Base-by-base conservation (phyloP, 1,140 invertebrate genomes). In the Mamestra configurata region DNA sequence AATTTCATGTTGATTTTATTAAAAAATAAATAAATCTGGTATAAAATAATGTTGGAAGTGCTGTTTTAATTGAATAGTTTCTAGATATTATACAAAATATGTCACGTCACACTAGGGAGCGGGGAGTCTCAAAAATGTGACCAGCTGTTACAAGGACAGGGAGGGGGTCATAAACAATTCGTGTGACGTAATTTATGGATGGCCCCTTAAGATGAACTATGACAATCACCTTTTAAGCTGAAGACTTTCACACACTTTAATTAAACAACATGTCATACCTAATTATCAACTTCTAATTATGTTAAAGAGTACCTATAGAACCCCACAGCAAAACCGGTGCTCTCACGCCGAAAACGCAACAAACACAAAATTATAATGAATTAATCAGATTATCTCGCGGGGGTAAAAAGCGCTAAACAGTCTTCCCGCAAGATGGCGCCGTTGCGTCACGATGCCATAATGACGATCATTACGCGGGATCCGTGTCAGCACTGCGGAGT, bases 371-470 rank as follows among this genome's bases (percentile, higher is more conserved):
- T 51, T 64, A 49, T 76, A 61, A 61, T 59, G 37, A 46, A 75
- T 46, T 59, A 76, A 76, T 76, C 55, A 76, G 73, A 76, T 76
- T 76, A 76, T 76, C 73, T 49, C 18, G 20, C 43, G 15, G 13
- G 20, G 24, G 61, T 55, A 77, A 77, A 77, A 77, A 77, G 43
- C n/a, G 22, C 53, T 51, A 55, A 68, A 15, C 27, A 46, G 43
- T 77, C 75, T 68, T 66, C 75, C 75, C 59, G 59, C 24, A 55
- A 77, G 59, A 66, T 77, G 59, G 27, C 59, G 73, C n/a, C 8
- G 73, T 77, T 77, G 46, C 75, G 61, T 77, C 75, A 77, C 35
- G 37, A 68, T 68, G 75, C 37, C 61, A 68, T 77, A 66, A 77
- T 77, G 43, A 43, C 31, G 75, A 68, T 53, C 37, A 55, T 77